Evolutionary conservation across 2,113 vertebrate genomes (phyloP).

Genomic region (Anser cygnoides): DNA sequence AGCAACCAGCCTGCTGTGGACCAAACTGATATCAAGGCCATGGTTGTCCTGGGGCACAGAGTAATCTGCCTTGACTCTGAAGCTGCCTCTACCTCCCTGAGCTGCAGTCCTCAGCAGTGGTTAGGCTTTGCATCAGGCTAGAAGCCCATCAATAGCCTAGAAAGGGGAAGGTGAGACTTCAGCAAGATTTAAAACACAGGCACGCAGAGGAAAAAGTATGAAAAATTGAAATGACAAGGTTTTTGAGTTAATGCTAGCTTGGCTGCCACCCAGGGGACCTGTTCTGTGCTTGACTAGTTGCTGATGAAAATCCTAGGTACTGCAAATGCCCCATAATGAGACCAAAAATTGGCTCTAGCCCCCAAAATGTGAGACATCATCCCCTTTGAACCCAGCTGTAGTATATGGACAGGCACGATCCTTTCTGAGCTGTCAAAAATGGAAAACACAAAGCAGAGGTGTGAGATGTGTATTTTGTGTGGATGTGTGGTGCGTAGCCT

Average conservation of each 20-base stretch:
- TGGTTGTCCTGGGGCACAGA: neutral
- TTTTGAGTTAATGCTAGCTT: neutral
- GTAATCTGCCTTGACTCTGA: neutral
- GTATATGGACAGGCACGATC: neutral
- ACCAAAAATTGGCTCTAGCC: neutral
- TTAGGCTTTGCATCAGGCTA: neutral
- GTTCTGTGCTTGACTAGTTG: neutral
- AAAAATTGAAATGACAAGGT: neutral
- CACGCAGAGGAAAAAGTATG: neutral
- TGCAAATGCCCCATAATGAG: neutral
- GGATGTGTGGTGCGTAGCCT: fast-evolving
- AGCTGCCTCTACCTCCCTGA: neutral
- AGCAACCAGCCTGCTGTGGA: neutral
- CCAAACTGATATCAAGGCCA: neutral
- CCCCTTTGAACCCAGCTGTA: neutral
- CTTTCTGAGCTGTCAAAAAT: neutral
- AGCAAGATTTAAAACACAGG: neutral
- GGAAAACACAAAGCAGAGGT: neutral
- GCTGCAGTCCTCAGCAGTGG: neutral
- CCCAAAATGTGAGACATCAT: neutral
- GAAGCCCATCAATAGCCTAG: neutral
- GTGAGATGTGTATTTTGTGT: neutral
- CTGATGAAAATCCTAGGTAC: conserved; percentile 3
- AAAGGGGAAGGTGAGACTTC: neutral
- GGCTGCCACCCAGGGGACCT: neutral